A percentile compares a stretch with the other conserved stretches of the same genome.
Conservation (phyloP, 2,888 invertebrate species). For the Cryptus viduatorius region DNA sequence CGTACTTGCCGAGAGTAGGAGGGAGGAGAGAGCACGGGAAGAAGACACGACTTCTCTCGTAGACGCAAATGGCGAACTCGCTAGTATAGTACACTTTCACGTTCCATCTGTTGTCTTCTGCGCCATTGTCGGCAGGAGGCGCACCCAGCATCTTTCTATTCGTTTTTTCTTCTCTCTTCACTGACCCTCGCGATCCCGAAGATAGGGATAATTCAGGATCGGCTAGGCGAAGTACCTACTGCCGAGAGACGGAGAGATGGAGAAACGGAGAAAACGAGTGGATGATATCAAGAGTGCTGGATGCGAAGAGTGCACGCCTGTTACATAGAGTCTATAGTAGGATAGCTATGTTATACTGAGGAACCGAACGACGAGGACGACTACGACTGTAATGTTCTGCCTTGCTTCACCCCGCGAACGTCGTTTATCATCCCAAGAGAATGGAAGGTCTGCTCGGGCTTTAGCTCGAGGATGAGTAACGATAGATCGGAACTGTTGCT, state of each 20-base stretch:
- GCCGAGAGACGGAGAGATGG: conserved; percentile 39
- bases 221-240: conserved; percentile 32
- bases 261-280: conserved; percentile 45
- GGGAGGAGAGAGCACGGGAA: not conserved
- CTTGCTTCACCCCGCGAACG: conserved; percentile 73
- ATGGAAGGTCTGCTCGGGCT: conserved; percentile 70
- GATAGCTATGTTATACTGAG: conserved; percentile 30
- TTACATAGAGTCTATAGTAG: conserved; percentile 41
- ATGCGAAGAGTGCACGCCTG: conserved; percentile 35
- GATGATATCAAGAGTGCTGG: conserved; percentile 46
- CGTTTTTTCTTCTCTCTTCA: conserved; percentile 61
- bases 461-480: conserved; percentile 67
- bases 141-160: conserved; percentile 61
- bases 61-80: conserved; percentile 53
- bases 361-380: conserved; percentile 62
- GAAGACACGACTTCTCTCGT: conserved; percentile 44
- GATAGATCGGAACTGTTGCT: conserved; percentile 76
- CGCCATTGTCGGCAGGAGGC: conserved; percentile 50
- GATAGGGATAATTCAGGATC: conserved; percentile 59
- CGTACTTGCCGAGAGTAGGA: conserved; percentile 18
- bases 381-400: conserved; percentile 75
- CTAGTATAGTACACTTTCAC: conserved; percentile 1
- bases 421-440: conserved; percentile 76
- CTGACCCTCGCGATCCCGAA: conserved; percentile 52
- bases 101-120: conserved; percentile 38